Conservation (phyloP, 2,888 invertebrate genomes). For the Eulithis prunata region DNA sequence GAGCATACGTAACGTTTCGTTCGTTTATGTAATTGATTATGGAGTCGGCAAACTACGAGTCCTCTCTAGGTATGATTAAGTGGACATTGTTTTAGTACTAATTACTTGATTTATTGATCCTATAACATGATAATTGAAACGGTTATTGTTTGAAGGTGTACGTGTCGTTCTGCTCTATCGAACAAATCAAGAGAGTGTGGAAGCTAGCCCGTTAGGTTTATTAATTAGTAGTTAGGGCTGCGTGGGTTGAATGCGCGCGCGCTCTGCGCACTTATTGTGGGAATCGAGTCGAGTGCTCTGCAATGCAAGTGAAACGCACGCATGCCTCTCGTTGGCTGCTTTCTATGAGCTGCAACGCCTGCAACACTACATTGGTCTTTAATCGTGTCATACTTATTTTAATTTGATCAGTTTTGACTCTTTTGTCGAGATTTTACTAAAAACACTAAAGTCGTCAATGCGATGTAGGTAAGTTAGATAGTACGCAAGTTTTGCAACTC, state of each 20-base stretch:
- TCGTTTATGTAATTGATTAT: no score
- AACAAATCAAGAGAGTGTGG: constrained; percentile 66
- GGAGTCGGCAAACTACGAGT: no score
- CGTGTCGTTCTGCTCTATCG: constrained; percentile 58
- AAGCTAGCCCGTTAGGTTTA: constrained; percentile 67
- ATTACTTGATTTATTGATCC: constrained; percentile 2
- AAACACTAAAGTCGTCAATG: background rate
- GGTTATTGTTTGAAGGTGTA: constrained; percentile 33
- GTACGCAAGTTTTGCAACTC: constrained; percentile 58
- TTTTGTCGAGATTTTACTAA: background rate
- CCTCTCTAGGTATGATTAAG: no score
- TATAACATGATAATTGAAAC: background rate
- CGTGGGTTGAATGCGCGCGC: constrained; percentile 69
- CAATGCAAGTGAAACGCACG: constrained; percentile 56
- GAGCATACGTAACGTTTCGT: background rate
- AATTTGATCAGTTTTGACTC: background rate
- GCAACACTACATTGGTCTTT: constrained; percentile 14
- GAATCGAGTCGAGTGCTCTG: constrained; percentile 59
- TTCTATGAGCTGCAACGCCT: constrained; percentile 49
- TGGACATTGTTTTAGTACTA: background rate
- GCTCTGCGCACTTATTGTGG: constrained; percentile 59
- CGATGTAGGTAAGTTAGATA: constrained; percentile 14
- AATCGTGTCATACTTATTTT: constrained; percentile 12
- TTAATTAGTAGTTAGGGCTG: constrained; percentile 72
- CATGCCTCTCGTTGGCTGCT: constrained; percentile 48